Conservation (phyloP, 2,888 invertebrate species). For the Acleris cristana region DNA sequence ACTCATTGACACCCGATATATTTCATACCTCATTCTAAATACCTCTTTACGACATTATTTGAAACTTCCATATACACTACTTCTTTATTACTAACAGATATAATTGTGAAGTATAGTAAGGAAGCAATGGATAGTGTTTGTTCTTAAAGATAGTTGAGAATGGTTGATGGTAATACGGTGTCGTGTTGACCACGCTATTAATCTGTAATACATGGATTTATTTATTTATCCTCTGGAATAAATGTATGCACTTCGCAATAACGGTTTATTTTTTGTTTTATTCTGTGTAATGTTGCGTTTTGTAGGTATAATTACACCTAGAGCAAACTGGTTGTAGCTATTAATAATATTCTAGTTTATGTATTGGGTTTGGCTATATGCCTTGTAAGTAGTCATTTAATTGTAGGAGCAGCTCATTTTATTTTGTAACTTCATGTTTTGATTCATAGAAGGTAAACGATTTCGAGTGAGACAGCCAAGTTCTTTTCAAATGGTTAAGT, state of each 20-base stretch:
- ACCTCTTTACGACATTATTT: neutral
- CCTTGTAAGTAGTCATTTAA: no score
- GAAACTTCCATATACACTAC: slow-evolving; percentile 24
- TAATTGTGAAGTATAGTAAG: neutral
- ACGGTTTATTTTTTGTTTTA: slow-evolving; percentile 41
- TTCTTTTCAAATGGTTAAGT: no score
- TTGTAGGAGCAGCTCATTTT: no score
- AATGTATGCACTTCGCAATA: slow-evolving; percentile 41
- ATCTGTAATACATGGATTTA: slow-evolving; percentile 46
- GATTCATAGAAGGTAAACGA: no score
- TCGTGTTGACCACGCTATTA: slow-evolving; percentile 48
- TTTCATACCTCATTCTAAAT: slow-evolving; percentile 40
- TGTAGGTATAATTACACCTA: slow-evolving; percentile 30
- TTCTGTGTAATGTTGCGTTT: slow-evolving; percentile 38
- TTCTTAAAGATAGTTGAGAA: neutral
- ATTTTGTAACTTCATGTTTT: no score
- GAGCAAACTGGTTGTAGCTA: slow-evolving; percentile 8
- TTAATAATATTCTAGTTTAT: no score
- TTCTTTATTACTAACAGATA: neutral
- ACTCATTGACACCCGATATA: slow-evolving; percentile 40
- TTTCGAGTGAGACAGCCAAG: no score
- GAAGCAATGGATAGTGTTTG: slow-evolving; percentile 3
- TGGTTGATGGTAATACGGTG: slow-evolving; percentile 38
- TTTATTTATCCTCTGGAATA: slow-evolving; percentile 43
- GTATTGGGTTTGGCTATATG: no score